Percentiles rank a stretch among this genome's conserved stretches.
Conservation (phyloP, 2,888 invertebrate species). For the Brenthis ino region DNA sequence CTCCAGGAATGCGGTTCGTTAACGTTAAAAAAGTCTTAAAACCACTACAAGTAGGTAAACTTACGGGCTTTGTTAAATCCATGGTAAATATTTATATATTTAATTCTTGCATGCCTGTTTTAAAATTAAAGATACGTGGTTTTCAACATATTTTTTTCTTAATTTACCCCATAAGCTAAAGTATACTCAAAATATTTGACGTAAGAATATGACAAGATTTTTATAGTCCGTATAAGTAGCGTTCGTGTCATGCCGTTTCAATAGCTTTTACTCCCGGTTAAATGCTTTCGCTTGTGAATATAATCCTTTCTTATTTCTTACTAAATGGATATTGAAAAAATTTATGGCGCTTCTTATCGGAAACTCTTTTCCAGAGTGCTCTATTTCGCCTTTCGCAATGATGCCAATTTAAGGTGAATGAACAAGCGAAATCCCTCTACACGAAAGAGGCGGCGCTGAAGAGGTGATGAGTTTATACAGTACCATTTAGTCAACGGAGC, state of each 20-base stretch:
- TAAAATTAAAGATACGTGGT: not conserved
- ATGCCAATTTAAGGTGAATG: constrained; percentile 80
- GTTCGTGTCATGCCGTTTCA: constrained; percentile 49
- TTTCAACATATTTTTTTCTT: too few species aligned
- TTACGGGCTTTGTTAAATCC: not conserved
- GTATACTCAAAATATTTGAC: too few species aligned
- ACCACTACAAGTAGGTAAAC: constrained; percentile 2
- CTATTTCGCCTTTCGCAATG: constrained; percentile 77
- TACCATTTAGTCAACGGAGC: constrained; percentile 73
- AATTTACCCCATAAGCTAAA: too few species aligned
- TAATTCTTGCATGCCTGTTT: not conserved
- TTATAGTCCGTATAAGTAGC: constrained; percentile 9
- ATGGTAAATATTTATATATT: too few species aligned
- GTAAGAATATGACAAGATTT: not conserved
- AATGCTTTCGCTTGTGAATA: constrained; percentile 60
- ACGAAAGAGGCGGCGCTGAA: constrained; percentile 77
- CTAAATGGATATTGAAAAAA: constrained; percentile 79
- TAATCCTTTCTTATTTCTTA: constrained; percentile 75
- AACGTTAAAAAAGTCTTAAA: constrained; percentile 9
- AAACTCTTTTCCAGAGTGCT: constrained; percentile 75
- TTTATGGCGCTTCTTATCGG: constrained; percentile 73
- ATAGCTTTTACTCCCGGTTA: constrained; percentile 67
- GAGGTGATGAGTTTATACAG: constrained; percentile 78
- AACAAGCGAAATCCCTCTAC: constrained; percentile 77
- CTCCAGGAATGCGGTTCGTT: constrained; percentile 11